A percentile compares a stretch with the other conserved stretches of the same genome.
Conservation (phyloP, 2,113 vertebrate genomes). For the Sapajus apella region DNA sequence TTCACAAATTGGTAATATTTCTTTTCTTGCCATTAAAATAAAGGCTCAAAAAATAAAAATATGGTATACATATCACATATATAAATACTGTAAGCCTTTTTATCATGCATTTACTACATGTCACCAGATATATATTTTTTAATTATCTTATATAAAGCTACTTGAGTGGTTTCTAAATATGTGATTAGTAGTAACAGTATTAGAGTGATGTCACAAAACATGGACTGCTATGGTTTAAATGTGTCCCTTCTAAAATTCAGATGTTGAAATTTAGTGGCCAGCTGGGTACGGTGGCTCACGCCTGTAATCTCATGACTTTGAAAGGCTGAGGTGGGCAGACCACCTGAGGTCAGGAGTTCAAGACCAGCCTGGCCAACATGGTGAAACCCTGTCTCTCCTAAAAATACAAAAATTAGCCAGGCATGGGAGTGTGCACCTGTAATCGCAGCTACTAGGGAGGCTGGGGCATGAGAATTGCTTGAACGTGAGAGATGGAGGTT, state of each 20-base stretch:
- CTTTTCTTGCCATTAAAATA: slow-evolving; percentile 6
- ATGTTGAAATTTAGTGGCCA: background rate
- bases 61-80: too few species aligned
- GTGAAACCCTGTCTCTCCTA: too few species aligned
- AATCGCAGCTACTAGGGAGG: too few species aligned
- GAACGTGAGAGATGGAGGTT: too few species aligned
- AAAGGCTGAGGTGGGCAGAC: too few species aligned
- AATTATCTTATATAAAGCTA: background rate
- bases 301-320: too few species aligned
- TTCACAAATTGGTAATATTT: background rate
- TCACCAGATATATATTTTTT: background rate
- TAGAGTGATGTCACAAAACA: background rate
- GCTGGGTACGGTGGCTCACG: too few species aligned
- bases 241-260: background rate
- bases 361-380: too few species aligned
- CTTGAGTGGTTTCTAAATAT: background rate
- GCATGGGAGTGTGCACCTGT: too few species aligned
- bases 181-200: background rate
- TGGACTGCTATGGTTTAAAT: background rate
- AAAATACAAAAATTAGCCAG: too few species aligned
- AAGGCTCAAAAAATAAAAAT: background rate
- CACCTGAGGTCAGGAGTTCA: too few species aligned
- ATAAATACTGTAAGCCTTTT: background rate
- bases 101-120: background rate
- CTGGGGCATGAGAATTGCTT: too few species aligned